Percentiles rank a stretch among this genome's conserved stretches.
phyloP scores from a whole-genome alignment of 2,888 invertebrate genomes.

The Cryptosula pallasiana region DNA sequence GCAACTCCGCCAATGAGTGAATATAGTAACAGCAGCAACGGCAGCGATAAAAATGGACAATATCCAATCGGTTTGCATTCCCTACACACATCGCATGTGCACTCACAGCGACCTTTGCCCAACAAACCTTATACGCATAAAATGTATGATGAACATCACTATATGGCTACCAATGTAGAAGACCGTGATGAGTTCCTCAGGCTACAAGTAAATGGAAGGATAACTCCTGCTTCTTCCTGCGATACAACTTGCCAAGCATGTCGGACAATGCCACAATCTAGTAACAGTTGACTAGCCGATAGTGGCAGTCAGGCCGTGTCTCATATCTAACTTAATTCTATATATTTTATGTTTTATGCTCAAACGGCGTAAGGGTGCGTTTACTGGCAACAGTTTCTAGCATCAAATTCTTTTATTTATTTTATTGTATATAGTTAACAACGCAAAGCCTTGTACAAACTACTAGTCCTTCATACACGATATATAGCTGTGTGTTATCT shows the following conservation, averaged over 20 bases:
- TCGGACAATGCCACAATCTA: conserved; percentile 17
- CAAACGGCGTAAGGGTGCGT: background rate
- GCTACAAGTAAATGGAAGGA: background rate
- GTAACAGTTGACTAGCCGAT: conserved; percentile 1
- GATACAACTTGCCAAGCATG: conserved; percentile 2
- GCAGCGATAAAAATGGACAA: conserved; percentile 20
- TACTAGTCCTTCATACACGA: too few relatives aligned
- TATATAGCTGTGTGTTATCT: too few relatives aligned
- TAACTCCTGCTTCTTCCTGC: conserved; percentile 11
- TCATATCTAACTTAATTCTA: background rate
- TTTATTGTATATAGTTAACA: background rate
- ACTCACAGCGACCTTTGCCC: conserved; percentile 6
- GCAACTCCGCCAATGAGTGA: conserved; percentile 13
- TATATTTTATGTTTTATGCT: background rate
- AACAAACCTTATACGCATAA: conserved; percentile 19
- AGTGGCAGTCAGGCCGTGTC: background rate
- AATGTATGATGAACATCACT: conserved; percentile 20
- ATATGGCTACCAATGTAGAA: conserved; percentile 20
- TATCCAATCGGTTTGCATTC: conserved; percentile 11
- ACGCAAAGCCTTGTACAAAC: too few relatives aligned
- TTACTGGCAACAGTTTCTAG: too few relatives aligned
- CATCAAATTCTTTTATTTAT: background rate
- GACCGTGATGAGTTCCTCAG: conserved; percentile 19
- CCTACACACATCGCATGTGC: background rate
- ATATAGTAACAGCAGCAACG: conserved; percentile 22